Evolutionary conservation across 2,888 invertebrate genomes (phyloP).

Genomic region (Erpobdella octoculata): DNA sequence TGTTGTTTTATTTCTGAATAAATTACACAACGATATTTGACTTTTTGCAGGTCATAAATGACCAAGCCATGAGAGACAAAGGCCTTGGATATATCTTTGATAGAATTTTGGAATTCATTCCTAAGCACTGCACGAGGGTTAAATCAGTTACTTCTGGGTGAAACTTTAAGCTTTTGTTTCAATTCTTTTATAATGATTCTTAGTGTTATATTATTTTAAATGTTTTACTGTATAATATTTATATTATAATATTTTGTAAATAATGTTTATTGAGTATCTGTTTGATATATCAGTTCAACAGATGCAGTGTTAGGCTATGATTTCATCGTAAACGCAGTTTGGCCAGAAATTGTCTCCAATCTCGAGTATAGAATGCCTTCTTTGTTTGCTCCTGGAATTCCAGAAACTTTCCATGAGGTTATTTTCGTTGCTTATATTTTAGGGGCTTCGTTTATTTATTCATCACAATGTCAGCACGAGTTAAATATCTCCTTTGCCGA

Average conservation of each 20-base stretch:
- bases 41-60: constrained; percentile 59
- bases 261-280: not conserved
- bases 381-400: constrained; percentile 85
- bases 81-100: constrained; percentile 67
- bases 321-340: constrained; percentile 76
- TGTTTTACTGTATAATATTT: not conserved
- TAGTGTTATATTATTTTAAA: not conserved
- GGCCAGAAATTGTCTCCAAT: constrained; percentile 66
- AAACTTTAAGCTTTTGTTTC: constrained; percentile 12
- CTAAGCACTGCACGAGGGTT: constrained; percentile 51
- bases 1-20: not conserved
- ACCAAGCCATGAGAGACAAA: constrained; percentile 58
- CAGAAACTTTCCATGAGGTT: constrained; percentile 70
- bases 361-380: constrained; percentile 62
- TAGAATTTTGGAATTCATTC: constrained; percentile 65
- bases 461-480: no score
- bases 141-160: constrained; percentile 43
- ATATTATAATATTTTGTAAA: not conserved
- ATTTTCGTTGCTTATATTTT: no score
- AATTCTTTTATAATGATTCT: not conserved
- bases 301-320: constrained; percentile 61
- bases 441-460: no score
- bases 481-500: no score
- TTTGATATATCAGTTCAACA: constrained; percentile 30
- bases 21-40: not conserved